A percentile compares a stretch with the other conserved stretches of the same genome.
phyloP scores from a whole-genome alignment of 2,113 vertebrate genomes.

The Periophthalmus modestus region DNA sequence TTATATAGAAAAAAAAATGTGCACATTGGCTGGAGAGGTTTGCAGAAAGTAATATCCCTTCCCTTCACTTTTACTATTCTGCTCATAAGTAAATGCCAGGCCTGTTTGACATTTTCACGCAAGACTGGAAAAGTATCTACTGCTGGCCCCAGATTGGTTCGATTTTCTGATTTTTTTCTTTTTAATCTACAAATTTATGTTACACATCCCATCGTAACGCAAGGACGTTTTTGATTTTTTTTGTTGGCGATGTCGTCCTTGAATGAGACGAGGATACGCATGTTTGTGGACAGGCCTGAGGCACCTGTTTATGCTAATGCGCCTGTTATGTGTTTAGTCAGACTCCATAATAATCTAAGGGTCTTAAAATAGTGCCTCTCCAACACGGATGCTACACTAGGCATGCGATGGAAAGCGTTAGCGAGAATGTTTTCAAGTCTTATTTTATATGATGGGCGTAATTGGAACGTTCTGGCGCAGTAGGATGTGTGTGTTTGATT shows the following conservation, averaged over 20 bases:
- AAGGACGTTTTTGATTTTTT: constrained; percentile 13
- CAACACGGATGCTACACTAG: neutral
- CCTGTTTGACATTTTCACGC: constrained; percentile 22
- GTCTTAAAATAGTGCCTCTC: constrained; percentile 3
- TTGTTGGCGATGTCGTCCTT: constrained; percentile 35
- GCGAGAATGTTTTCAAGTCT: neutral
- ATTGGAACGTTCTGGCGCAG: neutral
- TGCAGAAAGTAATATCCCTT: constrained; percentile 10
- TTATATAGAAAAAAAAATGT: neutral
- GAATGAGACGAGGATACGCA: constrained; percentile 34
- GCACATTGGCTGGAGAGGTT: constrained; percentile 1
- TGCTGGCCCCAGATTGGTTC: constrained; percentile 12
- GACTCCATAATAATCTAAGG: constrained; percentile 15
- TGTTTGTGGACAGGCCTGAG: constrained; percentile 29
- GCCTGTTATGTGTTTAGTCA: constrained; percentile 17
- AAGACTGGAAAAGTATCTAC: constrained; percentile 14
- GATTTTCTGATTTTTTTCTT: constrained; percentile 10
- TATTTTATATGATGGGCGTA: neutral
- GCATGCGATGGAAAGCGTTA: neutral
- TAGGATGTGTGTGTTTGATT: no score
- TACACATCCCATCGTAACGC: constrained; percentile 20
- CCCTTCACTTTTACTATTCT: constrained; percentile 14
- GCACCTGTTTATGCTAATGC: constrained; percentile 34
- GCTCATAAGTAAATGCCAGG: constrained; percentile 13
- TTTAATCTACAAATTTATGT: constrained; percentile 12